phyloP scores from a whole-genome alignment of 2,113 vertebrate species.

The Stomatorhinus ivindoensis region DNA sequence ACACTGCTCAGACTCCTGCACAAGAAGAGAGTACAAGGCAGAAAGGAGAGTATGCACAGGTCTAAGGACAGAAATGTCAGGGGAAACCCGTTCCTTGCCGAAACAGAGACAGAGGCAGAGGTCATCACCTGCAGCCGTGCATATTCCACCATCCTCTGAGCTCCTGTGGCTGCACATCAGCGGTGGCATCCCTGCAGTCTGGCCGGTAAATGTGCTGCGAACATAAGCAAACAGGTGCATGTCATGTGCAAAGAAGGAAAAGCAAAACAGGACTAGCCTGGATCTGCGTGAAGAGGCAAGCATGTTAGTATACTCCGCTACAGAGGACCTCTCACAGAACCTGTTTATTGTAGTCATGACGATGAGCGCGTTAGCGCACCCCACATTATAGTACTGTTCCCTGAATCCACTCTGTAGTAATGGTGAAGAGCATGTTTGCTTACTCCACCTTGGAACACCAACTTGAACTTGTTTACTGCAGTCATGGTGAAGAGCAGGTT shows the following conservation, averaged over 20 bases:
- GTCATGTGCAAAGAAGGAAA: conserved; percentile 44
- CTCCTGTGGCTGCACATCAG: conserved; percentile 56
- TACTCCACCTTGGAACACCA: background rate
- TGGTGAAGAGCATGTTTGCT: background rate
- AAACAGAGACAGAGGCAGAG: conserved; percentile 41
- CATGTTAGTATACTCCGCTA: background rate
- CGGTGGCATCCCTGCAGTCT: conserved; percentile 49
- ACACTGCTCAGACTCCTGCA: conserved; percentile 47
- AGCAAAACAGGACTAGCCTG: conserved; percentile 42
- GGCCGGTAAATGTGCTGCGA: conserved; percentile 41
- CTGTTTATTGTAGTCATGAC: background rate
- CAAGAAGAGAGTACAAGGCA: background rate
- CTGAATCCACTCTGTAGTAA: background rate
- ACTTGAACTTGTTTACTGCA: background rate
- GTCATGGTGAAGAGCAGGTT: background rate
- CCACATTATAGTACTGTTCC: background rate
- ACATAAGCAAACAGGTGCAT: conserved; percentile 52
- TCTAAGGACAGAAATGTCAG: background rate
- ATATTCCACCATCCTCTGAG: conserved; percentile 49
- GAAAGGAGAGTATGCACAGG: background rate
- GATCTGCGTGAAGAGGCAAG: background rate
- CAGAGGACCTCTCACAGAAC: background rate
- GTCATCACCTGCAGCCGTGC: conserved; percentile 60
- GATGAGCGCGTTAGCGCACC: background rate
- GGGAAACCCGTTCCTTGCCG: background rate